Percentiles rank a stretch among this genome's conserved stretches.
phyloP scores from a whole-genome alignment of 2,797 vertebrate genomes.

The Ctenopoma multispine region DNA sequence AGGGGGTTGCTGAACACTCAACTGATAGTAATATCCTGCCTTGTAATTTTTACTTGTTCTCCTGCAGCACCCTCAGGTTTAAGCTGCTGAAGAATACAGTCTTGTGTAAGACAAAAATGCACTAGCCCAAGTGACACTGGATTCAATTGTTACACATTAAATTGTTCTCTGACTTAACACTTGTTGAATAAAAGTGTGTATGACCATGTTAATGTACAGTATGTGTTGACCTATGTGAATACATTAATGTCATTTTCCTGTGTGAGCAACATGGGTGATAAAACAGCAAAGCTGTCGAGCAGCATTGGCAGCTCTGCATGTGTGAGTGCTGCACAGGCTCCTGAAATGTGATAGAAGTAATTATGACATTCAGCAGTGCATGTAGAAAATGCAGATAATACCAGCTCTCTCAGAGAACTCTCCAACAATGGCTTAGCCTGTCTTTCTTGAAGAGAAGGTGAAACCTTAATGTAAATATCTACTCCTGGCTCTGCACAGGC shows the following conservation, averaged over 20 bases:
- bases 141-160: not conserved
- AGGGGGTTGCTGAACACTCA: too few relatives aligned
- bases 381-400: slow-evolving; percentile 60
- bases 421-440: slow-evolving; percentile 28
- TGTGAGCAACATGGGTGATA: slow-evolving; percentile 11
- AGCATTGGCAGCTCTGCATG: slow-evolving; percentile 43
- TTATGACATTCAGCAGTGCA: slow-evolving; percentile 64
- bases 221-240: not conserved
- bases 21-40: too few relatives aligned
- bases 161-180: not conserved
- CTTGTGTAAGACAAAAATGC: not conserved
- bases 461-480: slow-evolving; percentile 38
- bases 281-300: slow-evolving; percentile 21
- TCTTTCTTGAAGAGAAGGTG: slow-evolving; percentile 39
- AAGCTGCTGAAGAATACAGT: not conserved
- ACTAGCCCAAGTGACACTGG: not conserved
- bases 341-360: slow-evolving; percentile 60
- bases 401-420: slow-evolving; percentile 32
- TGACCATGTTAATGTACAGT: not conserved
- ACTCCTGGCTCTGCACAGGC: slow-evolving; percentile 10
- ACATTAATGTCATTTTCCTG: not conserved
- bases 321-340: slow-evolving; percentile 37
- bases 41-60: not conserved
- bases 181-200: not conserved
- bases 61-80: slow-evolving; percentile 6